These are phyloP conservation scores for Drosophila paramelanica DNA, from an alignment of 2,888 invertebrate genomes.

Conservation along the genomic window DNA sequence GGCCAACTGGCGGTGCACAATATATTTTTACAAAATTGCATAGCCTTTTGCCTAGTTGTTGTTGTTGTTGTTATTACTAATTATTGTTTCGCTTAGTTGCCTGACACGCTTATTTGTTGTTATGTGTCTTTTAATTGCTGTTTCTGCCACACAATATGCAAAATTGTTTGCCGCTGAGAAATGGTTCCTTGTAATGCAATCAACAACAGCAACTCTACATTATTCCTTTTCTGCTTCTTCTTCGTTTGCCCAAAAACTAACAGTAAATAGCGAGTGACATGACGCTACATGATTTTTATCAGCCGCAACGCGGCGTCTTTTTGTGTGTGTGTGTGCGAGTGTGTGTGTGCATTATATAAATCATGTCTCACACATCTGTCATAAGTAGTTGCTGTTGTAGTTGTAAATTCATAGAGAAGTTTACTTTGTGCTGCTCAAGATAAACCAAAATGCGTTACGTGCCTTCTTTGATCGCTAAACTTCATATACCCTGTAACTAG, in stretches of 20 bases:
- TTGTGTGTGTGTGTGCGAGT: background rate
- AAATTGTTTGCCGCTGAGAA: constrained; percentile 53
- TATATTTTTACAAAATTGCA: constrained; percentile 54
- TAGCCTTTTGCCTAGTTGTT: constrained; percentile 37
- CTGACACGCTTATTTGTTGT: constrained; percentile 79
- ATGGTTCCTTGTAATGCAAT: constrained; percentile 73
- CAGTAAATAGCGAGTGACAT: constrained; percentile 34
- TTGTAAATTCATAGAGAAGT: constrained; percentile 42
- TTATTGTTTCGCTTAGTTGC: constrained; percentile 80
- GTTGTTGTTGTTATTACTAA: constrained; percentile 65
- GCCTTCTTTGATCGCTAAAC: background rate
- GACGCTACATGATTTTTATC: constrained; percentile 71
- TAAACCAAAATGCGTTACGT: constrained; percentile 36
- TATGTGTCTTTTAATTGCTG: constrained; percentile 82
- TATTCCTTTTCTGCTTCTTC: constrained; percentile 5
- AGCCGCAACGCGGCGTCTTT: constrained; percentile 62
- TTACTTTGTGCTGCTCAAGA: constrained; percentile 44
- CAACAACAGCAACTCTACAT: constrained; percentile 5
- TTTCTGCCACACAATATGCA: constrained; percentile 67
- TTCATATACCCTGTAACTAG: background rate
- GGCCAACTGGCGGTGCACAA: constrained; percentile 17
- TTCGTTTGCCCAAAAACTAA: constrained; percentile 30
- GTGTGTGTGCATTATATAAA: constrained; percentile 49
- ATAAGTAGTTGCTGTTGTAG: constrained; percentile 54
- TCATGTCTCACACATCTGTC: constrained; percentile 67